phyloP scores from a whole-genome alignment of 2,113 vertebrate genomes.

The Aegotheles bennettii region DNA sequence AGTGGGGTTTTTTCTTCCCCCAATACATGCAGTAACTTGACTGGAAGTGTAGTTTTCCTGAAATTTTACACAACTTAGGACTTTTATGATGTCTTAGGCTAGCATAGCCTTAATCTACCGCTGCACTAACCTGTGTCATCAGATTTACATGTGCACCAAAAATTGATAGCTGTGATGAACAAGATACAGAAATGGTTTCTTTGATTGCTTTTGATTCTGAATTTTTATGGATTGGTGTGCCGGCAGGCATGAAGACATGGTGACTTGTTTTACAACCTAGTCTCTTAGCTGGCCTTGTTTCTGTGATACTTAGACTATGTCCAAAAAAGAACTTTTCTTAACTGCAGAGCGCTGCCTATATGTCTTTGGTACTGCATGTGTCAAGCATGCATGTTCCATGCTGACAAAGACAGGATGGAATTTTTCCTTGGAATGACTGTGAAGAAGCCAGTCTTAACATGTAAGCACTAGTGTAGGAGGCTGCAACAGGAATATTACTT shows the following conservation, averaged over 20 bases:
- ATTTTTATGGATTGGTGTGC: neutral
- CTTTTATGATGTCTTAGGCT: neutral
- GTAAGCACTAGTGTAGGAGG: neutral
- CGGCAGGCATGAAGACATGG: neutral
- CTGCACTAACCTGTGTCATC: neutral
- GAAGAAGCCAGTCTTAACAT: neutral
- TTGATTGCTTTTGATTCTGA: neutral
- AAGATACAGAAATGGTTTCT: neutral
- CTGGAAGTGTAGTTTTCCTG: neutral
- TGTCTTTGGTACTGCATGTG: fast-evolving
- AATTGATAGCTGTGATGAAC: neutral
- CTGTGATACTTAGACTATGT: neutral
- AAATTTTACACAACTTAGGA: neutral
- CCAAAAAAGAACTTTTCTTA: neutral
- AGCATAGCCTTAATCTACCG: neutral
- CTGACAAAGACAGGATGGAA: neutral
- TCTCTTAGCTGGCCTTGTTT: neutral
- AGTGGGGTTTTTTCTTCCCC: neutral
- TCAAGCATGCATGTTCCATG: neutral
- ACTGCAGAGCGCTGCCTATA: neutral
- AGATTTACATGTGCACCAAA: neutral
- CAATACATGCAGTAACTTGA: neutral
- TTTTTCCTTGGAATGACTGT: neutral
- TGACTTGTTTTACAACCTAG: neutral
- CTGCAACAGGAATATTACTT: neutral